A percentile compares a stretch with the other conserved stretches of the same genome.
These are phyloP conservation scores for Caenorhabditis drosophilae DNA, from an alignment of 2,888 invertebrate species.

Conservation along the genomic window DNA sequence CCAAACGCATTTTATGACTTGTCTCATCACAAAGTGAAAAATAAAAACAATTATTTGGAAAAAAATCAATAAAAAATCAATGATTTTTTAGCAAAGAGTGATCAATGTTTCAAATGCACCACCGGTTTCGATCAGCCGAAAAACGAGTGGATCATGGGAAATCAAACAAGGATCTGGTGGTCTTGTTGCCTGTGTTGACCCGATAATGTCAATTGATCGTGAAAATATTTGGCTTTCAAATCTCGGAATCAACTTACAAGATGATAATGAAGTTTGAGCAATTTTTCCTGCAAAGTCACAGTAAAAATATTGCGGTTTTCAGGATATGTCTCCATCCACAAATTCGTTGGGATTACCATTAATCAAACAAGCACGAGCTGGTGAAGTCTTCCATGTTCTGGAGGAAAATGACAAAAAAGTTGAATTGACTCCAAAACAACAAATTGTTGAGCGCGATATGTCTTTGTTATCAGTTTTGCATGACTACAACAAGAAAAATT, in stretches of 20 bases:
- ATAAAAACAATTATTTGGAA: too few species aligned
- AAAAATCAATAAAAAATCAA: not conserved
- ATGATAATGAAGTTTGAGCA: slow-evolving; percentile 31
- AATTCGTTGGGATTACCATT: slow-evolving; percentile 61
- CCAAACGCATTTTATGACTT: slow-evolving; percentile 15
- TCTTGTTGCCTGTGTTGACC: slow-evolving; percentile 63
- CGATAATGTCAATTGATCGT: slow-evolving; percentile 60
- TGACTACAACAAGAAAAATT: slow-evolving; percentile 60
- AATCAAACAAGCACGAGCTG: slow-evolving; percentile 59
- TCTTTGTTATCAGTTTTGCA: slow-evolving; percentile 58
- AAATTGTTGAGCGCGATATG: slow-evolving; percentile 60
- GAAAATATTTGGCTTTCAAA: slow-evolving; percentile 61
- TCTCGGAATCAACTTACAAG: slow-evolving; percentile 51
- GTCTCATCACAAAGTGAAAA: slow-evolving; percentile 36
- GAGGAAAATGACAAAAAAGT: slow-evolving; percentile 53
- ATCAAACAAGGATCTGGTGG: slow-evolving; percentile 64
- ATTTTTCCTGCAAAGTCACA: too few species aligned
- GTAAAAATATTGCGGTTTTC: not conserved
- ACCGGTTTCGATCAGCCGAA: slow-evolving; percentile 57
- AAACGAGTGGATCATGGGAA: slow-evolving; percentile 57
- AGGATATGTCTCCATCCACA: slow-evolving; percentile 49
- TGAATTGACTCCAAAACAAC: slow-evolving; percentile 43
- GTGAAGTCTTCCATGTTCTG: slow-evolving; percentile 58
- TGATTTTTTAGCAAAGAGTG: slow-evolving; percentile 60
- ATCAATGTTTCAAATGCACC: slow-evolving; percentile 67